Percentiles rank a stretch among this genome's conserved stretches.
Evolutionary conservation across 2,888 invertebrate species (phyloP).

Genomic region (Heliconius hortense): DNA sequence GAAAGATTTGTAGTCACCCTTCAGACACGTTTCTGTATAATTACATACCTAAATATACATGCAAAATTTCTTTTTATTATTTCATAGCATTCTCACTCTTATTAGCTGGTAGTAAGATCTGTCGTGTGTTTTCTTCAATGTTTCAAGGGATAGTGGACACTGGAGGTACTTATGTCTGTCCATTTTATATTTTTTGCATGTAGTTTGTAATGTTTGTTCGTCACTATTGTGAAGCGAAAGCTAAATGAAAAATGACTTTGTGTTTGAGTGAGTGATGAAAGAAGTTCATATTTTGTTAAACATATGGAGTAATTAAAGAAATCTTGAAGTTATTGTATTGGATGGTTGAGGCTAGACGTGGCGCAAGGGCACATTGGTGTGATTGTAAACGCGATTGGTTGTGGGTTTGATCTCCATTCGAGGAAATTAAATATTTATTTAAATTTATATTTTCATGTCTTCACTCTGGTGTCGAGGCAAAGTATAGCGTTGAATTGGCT

Average conservation of each 20-base stretch:
- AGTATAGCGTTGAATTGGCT: no score
- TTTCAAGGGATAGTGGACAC: slow-evolving; percentile 17
- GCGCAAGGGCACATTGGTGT: no score
- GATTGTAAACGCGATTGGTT: no score
- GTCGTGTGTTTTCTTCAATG: not conserved
- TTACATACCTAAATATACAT: slow-evolving; percentile 24
- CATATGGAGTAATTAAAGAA: not conserved
- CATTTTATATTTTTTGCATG: slow-evolving; percentile 22
- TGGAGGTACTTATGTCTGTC: not conserved
- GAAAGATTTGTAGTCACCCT: slow-evolving; percentile 51
- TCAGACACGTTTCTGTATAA: slow-evolving; percentile 41
- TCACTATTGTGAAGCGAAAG: slow-evolving; percentile 3
- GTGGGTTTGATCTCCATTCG: no score
- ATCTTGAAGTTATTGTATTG: not conserved
- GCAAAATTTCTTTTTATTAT: slow-evolving; percentile 14
- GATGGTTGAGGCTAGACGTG: no score
- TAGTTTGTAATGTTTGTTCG: not conserved
- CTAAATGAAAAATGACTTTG: not conserved
- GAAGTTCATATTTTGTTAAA: not conserved
- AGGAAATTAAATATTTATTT: no score
- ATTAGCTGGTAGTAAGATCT: slow-evolving; percentile 10
- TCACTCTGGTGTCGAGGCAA: no score
- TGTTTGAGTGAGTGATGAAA: not conserved
- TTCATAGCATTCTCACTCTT: slow-evolving; percentile 9
- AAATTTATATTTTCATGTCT: no score